phyloP scores from a whole-genome alignment of 2,888 invertebrate genomes.

The Petrolisthes manimaculis region DNA sequence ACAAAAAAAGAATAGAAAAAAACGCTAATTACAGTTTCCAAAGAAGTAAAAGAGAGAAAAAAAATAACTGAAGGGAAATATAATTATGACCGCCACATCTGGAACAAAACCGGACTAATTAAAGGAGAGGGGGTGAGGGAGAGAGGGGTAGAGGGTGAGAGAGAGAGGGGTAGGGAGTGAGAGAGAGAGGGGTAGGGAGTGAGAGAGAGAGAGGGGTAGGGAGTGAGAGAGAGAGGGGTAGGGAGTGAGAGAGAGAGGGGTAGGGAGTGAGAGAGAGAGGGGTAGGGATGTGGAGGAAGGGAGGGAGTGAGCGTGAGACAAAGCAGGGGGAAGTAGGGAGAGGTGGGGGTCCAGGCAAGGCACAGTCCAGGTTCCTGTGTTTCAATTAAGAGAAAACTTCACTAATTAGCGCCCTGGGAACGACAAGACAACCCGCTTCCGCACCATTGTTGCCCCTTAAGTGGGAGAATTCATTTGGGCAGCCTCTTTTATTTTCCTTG shows the following conservation, averaged over 20 bases:
- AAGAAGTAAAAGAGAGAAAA: slow-evolving; percentile 10
- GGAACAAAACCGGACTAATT: slow-evolving; percentile 31
- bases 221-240: slow-evolving; percentile 11
- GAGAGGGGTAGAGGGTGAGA: not conserved
- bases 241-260: not conserved
- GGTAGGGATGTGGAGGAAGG: not conserved
- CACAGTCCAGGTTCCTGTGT: slow-evolving; percentile 15
- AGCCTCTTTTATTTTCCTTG: not conserved
- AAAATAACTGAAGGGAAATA: slow-evolving; percentile 10
- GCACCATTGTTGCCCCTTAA: not conserved
- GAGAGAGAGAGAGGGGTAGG: slow-evolving; percentile 4
- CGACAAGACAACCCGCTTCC: slow-evolving; percentile 36
- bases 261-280: not conserved
- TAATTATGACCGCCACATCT: slow-evolving; percentile 21
- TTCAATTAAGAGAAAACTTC: slow-evolving; percentile 44
- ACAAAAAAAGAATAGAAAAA: not conserved
- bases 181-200: not conserved
- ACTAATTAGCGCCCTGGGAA: slow-evolving; percentile 34
- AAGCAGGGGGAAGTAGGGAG: not conserved
- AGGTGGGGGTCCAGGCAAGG: not conserved
- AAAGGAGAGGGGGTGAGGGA: slow-evolving; percentile 10
- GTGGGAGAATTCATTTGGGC: slow-evolving; percentile 23
- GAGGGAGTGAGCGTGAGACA: slow-evolving; percentile 20
- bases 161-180: not conserved
- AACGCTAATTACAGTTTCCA: slow-evolving; percentile 9